A percentile compares a stretch with the other conserved stretches of the same genome.
phyloP scores from a whole-genome alignment of 2,797 vertebrate genomes.

The Emydoidea blandingii region DNA sequence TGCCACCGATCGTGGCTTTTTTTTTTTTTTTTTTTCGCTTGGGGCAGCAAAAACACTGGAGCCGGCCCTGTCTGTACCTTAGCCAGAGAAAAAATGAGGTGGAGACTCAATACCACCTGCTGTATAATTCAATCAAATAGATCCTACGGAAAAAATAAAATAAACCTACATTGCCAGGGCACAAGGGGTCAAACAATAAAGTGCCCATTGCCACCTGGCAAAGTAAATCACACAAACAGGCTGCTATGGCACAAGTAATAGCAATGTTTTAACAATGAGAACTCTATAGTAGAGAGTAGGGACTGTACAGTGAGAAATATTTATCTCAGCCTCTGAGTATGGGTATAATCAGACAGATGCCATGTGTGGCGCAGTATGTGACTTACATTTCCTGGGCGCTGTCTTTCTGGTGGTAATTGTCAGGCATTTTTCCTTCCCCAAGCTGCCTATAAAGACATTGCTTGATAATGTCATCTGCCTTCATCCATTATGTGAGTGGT shows the following conservation, averaged over 20 bases:
- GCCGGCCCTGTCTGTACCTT: background rate
- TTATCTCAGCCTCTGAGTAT: slow-evolving; percentile 57
- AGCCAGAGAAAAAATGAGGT: slow-evolving; percentile 38
- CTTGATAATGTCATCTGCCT: slow-evolving; percentile 52
- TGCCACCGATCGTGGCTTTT: no score
- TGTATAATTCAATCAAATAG: slow-evolving; percentile 74
- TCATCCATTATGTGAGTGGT: slow-evolving; percentile 23
- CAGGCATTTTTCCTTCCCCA: background rate
- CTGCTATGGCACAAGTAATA: slow-evolving; percentile 62
- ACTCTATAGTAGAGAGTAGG: slow-evolving; percentile 70
- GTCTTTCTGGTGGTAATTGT: background rate
- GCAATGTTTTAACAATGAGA: slow-evolving; percentile 73
- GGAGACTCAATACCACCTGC: slow-evolving; percentile 56
- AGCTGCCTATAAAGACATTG: background rate
- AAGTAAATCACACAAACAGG: slow-evolving; percentile 73
- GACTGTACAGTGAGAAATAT: slow-evolving; percentile 30
- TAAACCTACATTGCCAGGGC: slow-evolving; percentile 41
- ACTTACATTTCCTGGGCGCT: slow-evolving; percentile 64
- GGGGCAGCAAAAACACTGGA: no score
- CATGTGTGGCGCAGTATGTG: slow-evolving; percentile 1
- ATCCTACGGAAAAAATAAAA: slow-evolving; percentile 48
- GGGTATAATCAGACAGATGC: slow-evolving; percentile 2
- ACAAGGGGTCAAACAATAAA: slow-evolving; percentile 77
- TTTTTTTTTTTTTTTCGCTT: no score
- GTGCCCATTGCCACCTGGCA: slow-evolving; percentile 65